phyloP scores from a whole-genome alignment of 2,888 invertebrate species.

The Drosophila robusta region DNA sequence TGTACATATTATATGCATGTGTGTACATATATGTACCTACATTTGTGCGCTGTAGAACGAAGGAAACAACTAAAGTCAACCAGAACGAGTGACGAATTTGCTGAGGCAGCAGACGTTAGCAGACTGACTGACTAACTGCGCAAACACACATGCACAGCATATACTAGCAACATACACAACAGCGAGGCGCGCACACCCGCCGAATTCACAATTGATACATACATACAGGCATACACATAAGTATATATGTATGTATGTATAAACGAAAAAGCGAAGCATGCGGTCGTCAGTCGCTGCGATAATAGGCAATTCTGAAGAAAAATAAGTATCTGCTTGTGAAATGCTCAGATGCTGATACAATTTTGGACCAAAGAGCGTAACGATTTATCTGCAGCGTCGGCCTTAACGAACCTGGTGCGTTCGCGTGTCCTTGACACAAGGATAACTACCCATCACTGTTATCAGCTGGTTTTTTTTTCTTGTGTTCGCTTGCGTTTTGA shows the following conservation, averaged over 20 bases:
- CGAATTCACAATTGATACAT: slow-evolving; percentile 8
- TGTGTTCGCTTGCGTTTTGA: slow-evolving; percentile 5
- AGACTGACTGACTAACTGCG: slow-evolving; percentile 67
- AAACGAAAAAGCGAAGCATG: slow-evolving; percentile 58
- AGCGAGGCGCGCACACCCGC: slow-evolving; percentile 21
- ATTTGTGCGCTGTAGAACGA: slow-evolving; percentile 27
- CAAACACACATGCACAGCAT: slow-evolving; percentile 23
- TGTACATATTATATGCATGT: slow-evolving; percentile 27
- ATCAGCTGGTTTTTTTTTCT: slow-evolving; percentile 48
- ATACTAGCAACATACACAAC: slow-evolving; percentile 17
- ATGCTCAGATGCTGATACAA: slow-evolving; percentile 24
- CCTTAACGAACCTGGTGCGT: slow-evolving; percentile 26
- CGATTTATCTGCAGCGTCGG: slow-evolving; percentile 19
- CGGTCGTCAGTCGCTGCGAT: slow-evolving; percentile 40
- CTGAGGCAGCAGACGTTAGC: slow-evolving; percentile 62
- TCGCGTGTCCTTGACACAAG: slow-evolving; percentile 68
- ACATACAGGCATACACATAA: slow-evolving; percentile 10
- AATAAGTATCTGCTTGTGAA: slow-evolving; percentile 45
- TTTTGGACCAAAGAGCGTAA: slow-evolving; percentile 3
- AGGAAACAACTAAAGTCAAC: slow-evolving; percentile 38
- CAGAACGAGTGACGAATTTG: slow-evolving; percentile 66
- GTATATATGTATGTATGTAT: slow-evolving; percentile 1
- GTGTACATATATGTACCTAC: slow-evolving; percentile 1
- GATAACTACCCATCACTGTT: slow-evolving; percentile 51
- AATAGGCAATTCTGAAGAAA: slow-evolving; percentile 46